Conservation (phyloP, 2,113 vertebrate species). For the Myrmecophaga tridactyla region DNA sequence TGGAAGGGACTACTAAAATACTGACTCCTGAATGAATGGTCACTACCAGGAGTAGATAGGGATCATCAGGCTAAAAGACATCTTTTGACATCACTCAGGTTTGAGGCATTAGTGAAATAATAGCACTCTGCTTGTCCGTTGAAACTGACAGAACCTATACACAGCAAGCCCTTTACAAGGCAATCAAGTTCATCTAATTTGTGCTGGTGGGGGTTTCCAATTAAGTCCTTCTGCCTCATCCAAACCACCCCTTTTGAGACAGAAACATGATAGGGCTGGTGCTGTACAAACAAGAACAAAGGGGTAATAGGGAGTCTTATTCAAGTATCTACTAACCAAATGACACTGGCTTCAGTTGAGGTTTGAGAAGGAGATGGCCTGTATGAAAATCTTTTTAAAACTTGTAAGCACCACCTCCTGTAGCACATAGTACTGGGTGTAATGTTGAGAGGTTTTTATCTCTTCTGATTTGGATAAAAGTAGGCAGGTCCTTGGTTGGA, state of each 20-base stretch:
- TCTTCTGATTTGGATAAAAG: conserved; percentile 90
- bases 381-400: conserved; percentile 90
- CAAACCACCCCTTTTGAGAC: background rate
- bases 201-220: conserved; percentile 90
- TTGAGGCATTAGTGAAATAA: conserved; percentile 90
- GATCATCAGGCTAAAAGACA: conserved; percentile 90
- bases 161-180: conserved; percentile 89
- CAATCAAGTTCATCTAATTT: conserved; percentile 91
- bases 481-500: conserved; percentile 89
- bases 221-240: conserved; percentile 61
- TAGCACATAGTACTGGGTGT: conserved; percentile 90
- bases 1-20: conserved; percentile 89
- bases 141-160: conserved; percentile 90
- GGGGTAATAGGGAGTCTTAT: background rate
- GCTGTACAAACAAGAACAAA: background rate
- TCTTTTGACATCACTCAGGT: conserved; percentile 89
- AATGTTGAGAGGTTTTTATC: conserved; percentile 89
- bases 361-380: background rate
- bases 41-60: conserved; percentile 87
- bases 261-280: background rate
- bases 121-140: conserved; percentile 90
- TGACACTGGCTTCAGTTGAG: background rate
- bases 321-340: background rate
- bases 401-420: conserved; percentile 89
- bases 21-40: conserved; percentile 90